Percentiles rank a stretch among this genome's conserved stretches.
phyloP scores from a whole-genome alignment of 1,140 invertebrate species.

The Pteromalus puparum region DNA sequence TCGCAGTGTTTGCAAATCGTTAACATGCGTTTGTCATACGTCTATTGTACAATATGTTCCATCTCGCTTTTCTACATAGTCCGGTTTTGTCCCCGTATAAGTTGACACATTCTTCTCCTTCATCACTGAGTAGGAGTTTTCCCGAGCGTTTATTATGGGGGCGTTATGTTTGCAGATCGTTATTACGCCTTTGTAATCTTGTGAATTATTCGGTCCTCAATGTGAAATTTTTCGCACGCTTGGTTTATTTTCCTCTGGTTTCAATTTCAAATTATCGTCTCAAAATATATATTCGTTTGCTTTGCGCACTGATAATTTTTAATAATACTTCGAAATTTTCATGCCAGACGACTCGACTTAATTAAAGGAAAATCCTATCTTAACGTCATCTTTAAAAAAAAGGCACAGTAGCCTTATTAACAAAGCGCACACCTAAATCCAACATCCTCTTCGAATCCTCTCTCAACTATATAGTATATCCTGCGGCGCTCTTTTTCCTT shows the following conservation, averaged over 20 bases:
- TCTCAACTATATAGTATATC: neutral
- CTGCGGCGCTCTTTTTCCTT: neutral
- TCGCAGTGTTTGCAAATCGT: conserved; percentile 9
- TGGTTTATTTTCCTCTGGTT: conserved; percentile 26
- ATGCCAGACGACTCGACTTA: neutral
- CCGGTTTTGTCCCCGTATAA: neutral
- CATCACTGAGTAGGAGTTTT: neutral
- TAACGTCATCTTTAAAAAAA: neutral
- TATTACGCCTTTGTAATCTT: neutral
- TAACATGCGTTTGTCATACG: neutral
- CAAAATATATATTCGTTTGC: neutral
- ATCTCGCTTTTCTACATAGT: neutral
- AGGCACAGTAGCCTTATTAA: no score
- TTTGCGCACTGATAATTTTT: no score
- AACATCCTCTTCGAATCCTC: neutral
- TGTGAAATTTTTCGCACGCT: conserved; percentile 16
- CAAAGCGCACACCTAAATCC: neutral
- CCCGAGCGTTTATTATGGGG: neutral
- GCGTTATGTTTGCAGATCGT: neutral
- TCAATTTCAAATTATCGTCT: neutral
- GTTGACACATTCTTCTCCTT: neutral
- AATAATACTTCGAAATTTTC: no score
- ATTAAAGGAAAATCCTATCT: neutral
- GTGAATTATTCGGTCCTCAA: neutral
- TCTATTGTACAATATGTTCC: neutral